Conservation (phyloP, 2,888 invertebrate genomes). For the Chalcosyrphus nemorum region DNA sequence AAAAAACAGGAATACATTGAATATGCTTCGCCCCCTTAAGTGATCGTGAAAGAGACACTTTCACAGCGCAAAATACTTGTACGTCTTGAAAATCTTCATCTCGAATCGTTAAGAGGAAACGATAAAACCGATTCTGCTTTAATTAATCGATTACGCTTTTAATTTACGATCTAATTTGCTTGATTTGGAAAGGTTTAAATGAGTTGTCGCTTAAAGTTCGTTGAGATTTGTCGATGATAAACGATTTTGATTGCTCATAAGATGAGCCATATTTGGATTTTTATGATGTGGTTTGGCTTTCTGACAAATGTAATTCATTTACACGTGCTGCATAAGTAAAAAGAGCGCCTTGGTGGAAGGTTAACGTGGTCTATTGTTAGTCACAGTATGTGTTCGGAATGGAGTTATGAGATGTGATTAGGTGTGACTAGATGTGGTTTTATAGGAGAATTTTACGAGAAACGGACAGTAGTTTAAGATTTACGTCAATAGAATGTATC, state of each 20-base stretch:
- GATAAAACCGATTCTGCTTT: conserved; percentile 36
- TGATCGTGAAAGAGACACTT: conserved; percentile 43
- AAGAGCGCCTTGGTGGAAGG: too few species aligned
- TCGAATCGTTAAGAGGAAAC: conserved; percentile 10
- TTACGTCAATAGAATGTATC: too few species aligned
- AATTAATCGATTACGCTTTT: conserved; percentile 59
- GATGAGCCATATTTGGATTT: neutral
- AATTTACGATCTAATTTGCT: conserved; percentile 52
- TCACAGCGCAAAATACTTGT: conserved; percentile 23
- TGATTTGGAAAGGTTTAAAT: conserved; percentile 32
- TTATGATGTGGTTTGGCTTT: neutral
- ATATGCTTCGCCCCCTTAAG: conserved; percentile 23
- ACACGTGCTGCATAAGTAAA: neutral
- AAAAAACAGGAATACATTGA: too few species aligned
- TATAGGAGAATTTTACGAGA: too few species aligned
- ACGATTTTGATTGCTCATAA: conserved; percentile 43
- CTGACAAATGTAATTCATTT: neutral
- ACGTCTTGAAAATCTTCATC: neutral
- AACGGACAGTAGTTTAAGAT: too few species aligned
- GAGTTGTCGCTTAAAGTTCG: conserved; percentile 17
- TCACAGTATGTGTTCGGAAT: too few species aligned
- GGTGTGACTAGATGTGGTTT: too few species aligned
- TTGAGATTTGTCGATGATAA: conserved; percentile 39
- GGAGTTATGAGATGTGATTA: too few species aligned
- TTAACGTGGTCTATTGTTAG: too few species aligned